Evolutionary conservation across 2,797 vertebrate species (phyloP).

Genomic region (Allobates femoralis): DNA sequence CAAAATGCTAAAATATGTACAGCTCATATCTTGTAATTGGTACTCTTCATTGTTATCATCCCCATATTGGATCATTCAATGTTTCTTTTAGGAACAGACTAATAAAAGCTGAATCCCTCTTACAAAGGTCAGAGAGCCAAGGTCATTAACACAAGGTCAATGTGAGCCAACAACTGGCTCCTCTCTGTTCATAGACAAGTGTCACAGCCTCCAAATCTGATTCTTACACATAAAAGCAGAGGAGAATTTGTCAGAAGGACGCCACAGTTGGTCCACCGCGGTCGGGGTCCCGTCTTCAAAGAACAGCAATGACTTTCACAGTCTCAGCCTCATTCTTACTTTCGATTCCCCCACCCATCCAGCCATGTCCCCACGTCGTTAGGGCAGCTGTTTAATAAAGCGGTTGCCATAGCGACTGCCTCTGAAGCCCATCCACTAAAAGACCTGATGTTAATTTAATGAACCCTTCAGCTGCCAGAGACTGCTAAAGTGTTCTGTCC

Average conservation of each 20-base stretch:
- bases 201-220: slow-evolving; percentile 7
- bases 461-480: slow-evolving; percentile 64
- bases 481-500: slow-evolving; percentile 44
- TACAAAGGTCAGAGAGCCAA: background rate
- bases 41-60: background rate
- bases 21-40: background rate
- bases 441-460: slow-evolving; percentile 68
- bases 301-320: slow-evolving; percentile 34
- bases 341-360: slow-evolving; percentile 25
- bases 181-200: slow-evolving; percentile 34
- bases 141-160: slow-evolving; percentile 54
- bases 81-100: background rate
- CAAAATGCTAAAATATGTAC: background rate
- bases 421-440: slow-evolving; percentile 66
- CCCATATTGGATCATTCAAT: background rate
- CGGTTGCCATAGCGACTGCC: slow-evolving; percentile 64
- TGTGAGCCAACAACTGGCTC: slow-evolving; percentile 10
- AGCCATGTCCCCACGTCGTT: slow-evolving; percentile 70
- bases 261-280: slow-evolving; percentile 49
- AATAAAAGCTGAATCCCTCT: background rate
- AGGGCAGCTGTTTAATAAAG: slow-evolving; percentile 64
- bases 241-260: slow-evolving; percentile 57
- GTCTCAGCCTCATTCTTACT: slow-evolving; percentile 36
- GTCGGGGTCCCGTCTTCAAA: slow-evolving; percentile 61
- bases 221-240: slow-evolving; percentile 44